Conservation (phyloP, 2,888 invertebrate species). For the Notodonta ziczac region DNA sequence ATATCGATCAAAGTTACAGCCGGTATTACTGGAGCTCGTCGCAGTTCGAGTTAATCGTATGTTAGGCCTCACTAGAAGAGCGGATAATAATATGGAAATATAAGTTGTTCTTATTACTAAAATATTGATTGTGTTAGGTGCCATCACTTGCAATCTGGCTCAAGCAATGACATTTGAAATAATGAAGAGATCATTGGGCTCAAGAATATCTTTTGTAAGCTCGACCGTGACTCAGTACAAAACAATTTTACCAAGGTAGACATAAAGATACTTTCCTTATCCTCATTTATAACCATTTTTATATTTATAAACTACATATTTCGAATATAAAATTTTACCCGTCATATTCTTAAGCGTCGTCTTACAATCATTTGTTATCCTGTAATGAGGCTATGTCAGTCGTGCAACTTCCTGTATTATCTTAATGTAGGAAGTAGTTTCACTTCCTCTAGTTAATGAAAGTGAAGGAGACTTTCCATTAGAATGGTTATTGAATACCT, state of each 20-base stretch:
- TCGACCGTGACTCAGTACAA: too few species aligned
- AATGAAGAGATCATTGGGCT: too few species aligned
- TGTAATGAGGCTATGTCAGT: slow-evolving; percentile 27
- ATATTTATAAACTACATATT: slow-evolving; percentile 4
- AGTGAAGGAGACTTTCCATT: slow-evolving; percentile 41
- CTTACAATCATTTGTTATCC: slow-evolving; percentile 28
- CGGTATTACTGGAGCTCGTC: not conserved
- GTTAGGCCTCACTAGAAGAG: too few species aligned
- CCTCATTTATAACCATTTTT: too few species aligned
- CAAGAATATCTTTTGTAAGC: too few species aligned
- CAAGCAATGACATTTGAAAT: too few species aligned
- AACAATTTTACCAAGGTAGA: not conserved
- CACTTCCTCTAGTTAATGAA: slow-evolving; percentile 40
- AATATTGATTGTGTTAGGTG: too few species aligned
- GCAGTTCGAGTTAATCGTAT: too few species aligned
- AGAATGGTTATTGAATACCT: slow-evolving; percentile 9
- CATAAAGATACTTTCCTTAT: too few species aligned
- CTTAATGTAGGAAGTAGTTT: slow-evolving; percentile 47
- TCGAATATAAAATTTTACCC: not conserved
- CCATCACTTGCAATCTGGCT: too few species aligned
- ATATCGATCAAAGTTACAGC: not conserved
- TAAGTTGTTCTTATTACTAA: too few species aligned
- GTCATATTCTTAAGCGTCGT: slow-evolving; percentile 10
- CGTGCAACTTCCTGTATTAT: slow-evolving; percentile 43
- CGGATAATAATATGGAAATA: too few species aligned